These are phyloP conservation scores for Cerastis leucographa DNA, from an alignment of 2,888 invertebrate species.

Conservation along the genomic window DNA sequence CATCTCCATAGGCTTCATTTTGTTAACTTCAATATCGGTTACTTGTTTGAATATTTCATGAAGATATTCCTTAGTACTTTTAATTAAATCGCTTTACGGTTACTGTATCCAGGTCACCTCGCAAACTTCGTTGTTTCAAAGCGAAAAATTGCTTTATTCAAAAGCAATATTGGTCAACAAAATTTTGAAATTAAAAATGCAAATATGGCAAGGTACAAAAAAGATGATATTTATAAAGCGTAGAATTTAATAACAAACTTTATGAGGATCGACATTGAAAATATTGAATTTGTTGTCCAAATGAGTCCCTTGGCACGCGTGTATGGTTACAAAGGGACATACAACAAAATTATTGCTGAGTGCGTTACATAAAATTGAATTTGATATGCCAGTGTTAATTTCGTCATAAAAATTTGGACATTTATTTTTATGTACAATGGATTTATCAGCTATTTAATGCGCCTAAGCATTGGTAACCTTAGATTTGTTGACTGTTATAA, in stretches of 20 bases:
- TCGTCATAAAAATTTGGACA: constrained; percentile 51
- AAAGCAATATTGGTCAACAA: constrained; percentile 24
- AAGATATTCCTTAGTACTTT: constrained; percentile 32
- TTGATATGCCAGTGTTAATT: constrained; percentile 65
- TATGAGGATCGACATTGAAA: constrained; percentile 68
- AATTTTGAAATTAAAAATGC: constrained; percentile 30
- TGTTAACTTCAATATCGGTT: constrained; percentile 11
- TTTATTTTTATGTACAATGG: constrained; percentile 34
- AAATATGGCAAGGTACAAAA: constrained; percentile 34
- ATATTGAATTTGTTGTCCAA: constrained; percentile 72
- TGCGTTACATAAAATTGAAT: constrained; percentile 65
- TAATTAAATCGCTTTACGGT: constrained; percentile 45
- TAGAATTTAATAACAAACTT: constrained; percentile 69
- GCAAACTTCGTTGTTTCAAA: constrained; percentile 41
- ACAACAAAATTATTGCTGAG: constrained; percentile 65
- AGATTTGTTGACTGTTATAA: constrained; percentile 27
- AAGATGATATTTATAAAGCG: constrained; percentile 58
- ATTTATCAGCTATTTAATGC: constrained; percentile 23
- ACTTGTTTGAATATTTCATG: constrained; percentile 48
- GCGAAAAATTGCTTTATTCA: constrained; percentile 41
- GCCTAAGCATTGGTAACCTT: constrained; percentile 18
- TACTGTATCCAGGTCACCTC: constrained; percentile 26
- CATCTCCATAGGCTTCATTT: constrained; percentile 13
- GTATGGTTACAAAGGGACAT: constrained; percentile 73
- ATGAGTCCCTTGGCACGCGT: constrained; percentile 69